A percentile compares a stretch with the other conserved stretches of the same genome.
Conservation (phyloP, 2,888 invertebrate genomes). For the Crioceris asparagi region DNA sequence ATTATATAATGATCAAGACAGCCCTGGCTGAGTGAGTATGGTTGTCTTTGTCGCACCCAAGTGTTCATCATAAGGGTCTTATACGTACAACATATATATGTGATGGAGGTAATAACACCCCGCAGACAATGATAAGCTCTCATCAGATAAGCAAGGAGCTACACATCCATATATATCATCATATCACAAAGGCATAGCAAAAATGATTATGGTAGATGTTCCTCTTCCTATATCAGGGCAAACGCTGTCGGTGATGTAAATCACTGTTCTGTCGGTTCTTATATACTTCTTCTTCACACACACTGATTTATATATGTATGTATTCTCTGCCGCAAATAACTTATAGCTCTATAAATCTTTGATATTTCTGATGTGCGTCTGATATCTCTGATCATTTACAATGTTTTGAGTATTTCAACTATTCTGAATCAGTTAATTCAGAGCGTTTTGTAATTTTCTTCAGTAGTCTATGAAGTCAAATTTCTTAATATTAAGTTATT, state of each 20-base stretch:
- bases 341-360: slow-evolving; percentile 28
- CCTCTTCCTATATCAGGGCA: slow-evolving; percentile 37
- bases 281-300: slow-evolving; percentile 32
- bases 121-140: slow-evolving; percentile 28
- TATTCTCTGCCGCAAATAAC: slow-evolving; percentile 33
- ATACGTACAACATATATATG: too few relatives aligned
- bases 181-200: slow-evolving; percentile 38
- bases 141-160: slow-evolving; percentile 28
- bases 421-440: too few relatives aligned
- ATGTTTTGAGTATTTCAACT: too few relatives aligned
- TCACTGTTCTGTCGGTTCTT: slow-evolving; percentile 37
- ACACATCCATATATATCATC: slow-evolving; percentile 39
- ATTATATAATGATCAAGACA: too few relatives aligned
- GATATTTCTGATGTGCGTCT: too few relatives aligned
- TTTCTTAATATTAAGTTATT: too few relatives aligned
- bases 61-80: too few relatives aligned
- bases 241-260: slow-evolving; percentile 35
- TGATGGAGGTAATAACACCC: slow-evolving; percentile 29
- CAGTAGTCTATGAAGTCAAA: too few relatives aligned
- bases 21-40: too few relatives aligned
- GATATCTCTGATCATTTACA: too few relatives aligned
- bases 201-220: slow-evolving; percentile 40
- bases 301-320: slow-evolving; percentile 34
- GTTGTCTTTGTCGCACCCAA: too few relatives aligned
- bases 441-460: too few relatives aligned